Evolutionary conservation across 2,888 invertebrate species (phyloP).

Genomic region (Agrotis segetum): DNA sequence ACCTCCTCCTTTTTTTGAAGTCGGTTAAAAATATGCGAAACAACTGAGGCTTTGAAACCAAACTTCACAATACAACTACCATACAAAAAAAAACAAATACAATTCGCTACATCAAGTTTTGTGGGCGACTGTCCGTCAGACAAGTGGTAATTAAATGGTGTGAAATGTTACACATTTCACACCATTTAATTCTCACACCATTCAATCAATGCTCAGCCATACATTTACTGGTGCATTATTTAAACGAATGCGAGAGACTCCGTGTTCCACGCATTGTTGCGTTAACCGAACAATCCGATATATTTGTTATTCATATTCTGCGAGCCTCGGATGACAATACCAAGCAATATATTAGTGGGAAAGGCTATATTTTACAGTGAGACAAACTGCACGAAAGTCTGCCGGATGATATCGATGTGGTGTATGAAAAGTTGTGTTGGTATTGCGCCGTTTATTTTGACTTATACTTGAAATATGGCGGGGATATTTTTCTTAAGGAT

Average conservation of each 20-base stretch:
- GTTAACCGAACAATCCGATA: conserved; percentile 69
- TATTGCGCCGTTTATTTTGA: conserved; percentile 41
- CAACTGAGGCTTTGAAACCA: background rate
- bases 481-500: conserved; percentile 1
- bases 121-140: background rate
- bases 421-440: conserved; percentile 35
- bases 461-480: conserved; percentile 11
- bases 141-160: conserved; percentile 31
- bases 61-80: background rate
- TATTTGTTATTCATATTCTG: conserved; percentile 73
- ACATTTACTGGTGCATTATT: conserved; percentile 36
- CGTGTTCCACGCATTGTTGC: conserved; percentile 39
- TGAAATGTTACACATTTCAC: no score
- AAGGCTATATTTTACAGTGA: conserved; percentile 52
- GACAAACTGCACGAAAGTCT: conserved; percentile 57
- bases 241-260: conserved; percentile 32
- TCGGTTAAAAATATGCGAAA: background rate
- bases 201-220: conserved; percentile 46
- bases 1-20: no score
- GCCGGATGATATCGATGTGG: conserved; percentile 47
- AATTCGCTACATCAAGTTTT: conserved; percentile 9
- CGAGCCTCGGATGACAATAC: conserved; percentile 55
- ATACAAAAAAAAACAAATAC: background rate
- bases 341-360: conserved; percentile 46
- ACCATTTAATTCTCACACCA: conserved; percentile 41